A percentile compares a stretch with the other conserved stretches of the same genome.
phyloP scores from a whole-genome alignment of 2,797 vertebrate genomes.

The Fistularia tabacaria region DNA sequence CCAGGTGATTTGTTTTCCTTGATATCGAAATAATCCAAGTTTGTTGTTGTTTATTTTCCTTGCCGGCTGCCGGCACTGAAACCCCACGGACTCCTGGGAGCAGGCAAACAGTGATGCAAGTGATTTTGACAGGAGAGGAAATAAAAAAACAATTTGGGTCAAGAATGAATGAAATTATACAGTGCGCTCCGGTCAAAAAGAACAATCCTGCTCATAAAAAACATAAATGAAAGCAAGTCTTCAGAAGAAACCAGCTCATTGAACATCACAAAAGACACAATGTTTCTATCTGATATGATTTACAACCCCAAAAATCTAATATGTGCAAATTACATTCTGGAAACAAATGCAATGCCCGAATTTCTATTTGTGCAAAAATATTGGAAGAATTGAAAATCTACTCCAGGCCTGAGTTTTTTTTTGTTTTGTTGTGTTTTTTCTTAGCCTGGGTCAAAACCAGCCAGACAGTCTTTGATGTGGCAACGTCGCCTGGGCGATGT shows the following conservation, averaged over 20 bases:
- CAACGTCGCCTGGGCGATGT: no score
- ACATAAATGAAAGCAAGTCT: conserved; percentile 15
- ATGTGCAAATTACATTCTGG: conserved; percentile 17
- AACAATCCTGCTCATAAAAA: conserved; percentile 8
- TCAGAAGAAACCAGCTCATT: conserved; percentile 4
- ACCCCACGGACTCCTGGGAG: conserved; percentile 32
- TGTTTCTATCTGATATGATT: conserved; percentile 20
- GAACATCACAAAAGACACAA: background rate
- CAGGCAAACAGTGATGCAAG: conserved; percentile 24
- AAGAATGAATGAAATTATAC: conserved; percentile 15
- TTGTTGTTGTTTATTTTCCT: conserved; percentile 34
- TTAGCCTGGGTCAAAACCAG: conserved; percentile 24
- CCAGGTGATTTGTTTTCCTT: conserved; percentile 22
- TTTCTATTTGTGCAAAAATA: conserved; percentile 4
- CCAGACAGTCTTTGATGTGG: conserved; percentile 37
- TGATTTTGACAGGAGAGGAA: conserved; percentile 36
- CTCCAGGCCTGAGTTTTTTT: conserved; percentile 40
- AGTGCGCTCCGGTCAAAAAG: conserved; percentile 12
- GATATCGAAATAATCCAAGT: conserved; percentile 18
- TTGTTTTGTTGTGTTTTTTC: no score
- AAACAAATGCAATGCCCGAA: conserved; percentile 27
- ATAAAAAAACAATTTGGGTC: conserved; percentile 32
- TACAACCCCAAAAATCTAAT: conserved; percentile 19
- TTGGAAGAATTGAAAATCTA: conserved; percentile 26
- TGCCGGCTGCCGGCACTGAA: conserved; percentile 20